Conservation (phyloP, 2,113 vertebrate species). For the Bungarus multicinctus region DNA sequence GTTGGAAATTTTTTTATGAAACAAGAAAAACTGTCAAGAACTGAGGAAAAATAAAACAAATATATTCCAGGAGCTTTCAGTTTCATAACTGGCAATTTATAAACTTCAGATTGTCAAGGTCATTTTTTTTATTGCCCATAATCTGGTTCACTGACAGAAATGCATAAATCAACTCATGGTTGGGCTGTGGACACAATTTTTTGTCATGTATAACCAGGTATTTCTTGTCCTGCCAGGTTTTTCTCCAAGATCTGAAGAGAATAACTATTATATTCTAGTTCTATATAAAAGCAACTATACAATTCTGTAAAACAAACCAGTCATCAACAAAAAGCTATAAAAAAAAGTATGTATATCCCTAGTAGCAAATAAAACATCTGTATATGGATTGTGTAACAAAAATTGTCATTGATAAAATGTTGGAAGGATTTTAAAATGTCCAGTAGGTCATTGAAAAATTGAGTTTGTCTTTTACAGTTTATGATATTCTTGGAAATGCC, state of each 20-base stretch:
- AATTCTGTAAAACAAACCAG: background rate
- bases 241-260: background rate
- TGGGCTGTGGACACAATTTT: background rate
- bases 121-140: background rate
- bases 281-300: background rate
- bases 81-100: background rate
- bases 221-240: background rate
- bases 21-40: background rate
- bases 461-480: background rate
- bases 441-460: background rate
- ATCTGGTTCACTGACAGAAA: background rate
- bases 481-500: background rate
- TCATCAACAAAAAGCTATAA: background rate
- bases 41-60: background rate
- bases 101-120: background rate
- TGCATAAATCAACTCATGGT: background rate
- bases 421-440: background rate
- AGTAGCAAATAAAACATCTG: conserved; percentile 3
- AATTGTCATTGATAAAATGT: background rate
- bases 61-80: background rate
- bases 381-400: background rate
- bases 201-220: background rate
- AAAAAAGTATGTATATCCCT: background rate
- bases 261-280: background rate
- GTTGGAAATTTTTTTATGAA: background rate